These are phyloP conservation scores for Tamias sibiricus DNA, from an alignment of 2,113 vertebrate species.

Conservation along the genomic window DNA sequence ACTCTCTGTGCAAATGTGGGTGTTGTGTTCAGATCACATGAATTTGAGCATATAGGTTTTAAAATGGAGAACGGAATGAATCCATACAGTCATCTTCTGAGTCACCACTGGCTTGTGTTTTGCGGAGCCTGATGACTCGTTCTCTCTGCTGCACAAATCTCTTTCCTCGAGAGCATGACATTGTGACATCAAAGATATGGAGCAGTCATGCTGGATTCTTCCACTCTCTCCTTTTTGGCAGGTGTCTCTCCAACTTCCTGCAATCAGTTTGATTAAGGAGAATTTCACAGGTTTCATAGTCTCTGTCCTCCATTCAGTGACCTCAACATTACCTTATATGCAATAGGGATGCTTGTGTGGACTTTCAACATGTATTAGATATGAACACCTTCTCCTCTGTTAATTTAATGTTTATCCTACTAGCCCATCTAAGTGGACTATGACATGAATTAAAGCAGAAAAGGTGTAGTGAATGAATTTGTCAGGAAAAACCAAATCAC, in stretches of 20 bases:
- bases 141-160: background rate
- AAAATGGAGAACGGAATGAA: background rate
- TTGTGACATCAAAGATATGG: background rate
- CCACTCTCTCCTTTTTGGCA: background rate
- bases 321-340: background rate
- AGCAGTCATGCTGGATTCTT: background rate
- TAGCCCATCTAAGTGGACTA: background rate
- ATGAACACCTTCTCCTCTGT: background rate
- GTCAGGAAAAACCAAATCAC: background rate
- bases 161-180: background rate
- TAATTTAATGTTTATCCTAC: background rate
- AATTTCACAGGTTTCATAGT: background rate
- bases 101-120: background rate
- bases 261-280: background rate
- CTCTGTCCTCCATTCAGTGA: background rate
- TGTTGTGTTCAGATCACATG: background rate
- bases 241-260: background rate
- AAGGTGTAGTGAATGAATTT: background rate
- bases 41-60: background rate
- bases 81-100: background rate
- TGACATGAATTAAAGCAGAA: background rate
- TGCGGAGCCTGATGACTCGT: background rate
- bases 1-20: background rate
- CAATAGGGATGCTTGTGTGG: background rate
- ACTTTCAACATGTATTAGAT: accelerated